phyloP scores from a whole-genome alignment of 1,140 invertebrate species.

The Anoplolepis gracilipes region DNA sequence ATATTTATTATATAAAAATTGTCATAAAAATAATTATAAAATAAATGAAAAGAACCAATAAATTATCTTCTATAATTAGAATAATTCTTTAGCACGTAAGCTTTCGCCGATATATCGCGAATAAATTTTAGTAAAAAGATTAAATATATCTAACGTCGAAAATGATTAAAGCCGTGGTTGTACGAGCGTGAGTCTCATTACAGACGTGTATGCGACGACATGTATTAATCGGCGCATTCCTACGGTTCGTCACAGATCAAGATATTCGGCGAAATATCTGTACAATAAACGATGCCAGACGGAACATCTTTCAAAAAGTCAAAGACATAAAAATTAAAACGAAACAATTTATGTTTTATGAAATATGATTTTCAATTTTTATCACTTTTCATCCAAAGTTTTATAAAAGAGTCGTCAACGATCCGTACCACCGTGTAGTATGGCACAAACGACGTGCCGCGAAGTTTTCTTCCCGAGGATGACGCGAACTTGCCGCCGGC shows the following conservation, averaged over 20 bases:
- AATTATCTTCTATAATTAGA: background rate
- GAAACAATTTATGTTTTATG: too few species aligned
- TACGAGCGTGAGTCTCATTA: constrained; percentile 16
- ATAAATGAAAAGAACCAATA: too few species aligned
- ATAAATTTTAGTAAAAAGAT: background rate
- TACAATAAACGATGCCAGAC: background rate
- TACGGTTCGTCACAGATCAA: background rate
- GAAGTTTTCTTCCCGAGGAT: constrained; percentile 33
- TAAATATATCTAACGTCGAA: constrained; percentile 3
- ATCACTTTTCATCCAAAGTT: background rate
- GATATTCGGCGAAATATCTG: constrained; percentile 1
- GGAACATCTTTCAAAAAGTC: background rate
- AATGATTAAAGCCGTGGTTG: constrained; percentile 26
- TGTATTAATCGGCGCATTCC: constrained; percentile 27
- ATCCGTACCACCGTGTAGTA: background rate
- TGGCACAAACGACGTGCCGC: background rate
- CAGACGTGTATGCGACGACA: constrained; percentile 13
- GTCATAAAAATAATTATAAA: too few species aligned
- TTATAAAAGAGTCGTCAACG: constrained; percentile 7
- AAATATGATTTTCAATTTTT: background rate
- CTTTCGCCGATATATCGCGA: too few species aligned
- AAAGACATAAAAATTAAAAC: background rate
- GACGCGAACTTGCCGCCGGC: constrained; percentile 49
- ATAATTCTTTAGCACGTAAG: background rate
- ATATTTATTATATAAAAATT: too few species aligned